Evolutionary conservation across 2,113 vertebrate species (phyloP).

Genomic region (Barnardius zonarius): DNA sequence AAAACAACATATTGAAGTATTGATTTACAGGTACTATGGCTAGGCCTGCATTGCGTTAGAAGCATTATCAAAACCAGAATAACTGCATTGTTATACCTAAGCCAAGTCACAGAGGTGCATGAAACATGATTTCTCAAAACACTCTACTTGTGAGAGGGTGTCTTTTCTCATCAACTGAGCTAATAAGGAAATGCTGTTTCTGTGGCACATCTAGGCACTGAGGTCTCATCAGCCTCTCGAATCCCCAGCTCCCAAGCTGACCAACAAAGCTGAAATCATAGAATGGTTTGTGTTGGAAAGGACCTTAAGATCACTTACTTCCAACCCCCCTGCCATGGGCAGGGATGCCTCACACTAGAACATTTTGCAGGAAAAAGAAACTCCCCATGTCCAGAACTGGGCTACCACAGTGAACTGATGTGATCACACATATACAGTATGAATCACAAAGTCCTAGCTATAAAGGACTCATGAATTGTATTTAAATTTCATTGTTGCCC

Average conservation of each 20-base stretch:
- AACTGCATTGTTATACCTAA: background rate
- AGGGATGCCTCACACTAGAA: background rate
- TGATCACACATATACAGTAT: rapidly evolving
- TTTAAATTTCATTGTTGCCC: background rate
- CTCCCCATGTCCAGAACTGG: background rate
- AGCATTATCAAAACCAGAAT: background rate
- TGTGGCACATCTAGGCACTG: background rate
- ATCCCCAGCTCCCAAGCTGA: background rate
- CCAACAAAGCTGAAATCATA: background rate
- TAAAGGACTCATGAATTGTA: background rate
- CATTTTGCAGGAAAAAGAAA: background rate
- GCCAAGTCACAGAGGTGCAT: background rate
- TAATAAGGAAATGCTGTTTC: background rate
- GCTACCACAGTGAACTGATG: background rate
- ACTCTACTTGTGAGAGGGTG: background rate
- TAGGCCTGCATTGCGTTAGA: background rate
- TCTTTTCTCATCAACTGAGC: background rate
- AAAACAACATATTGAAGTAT: conserved; percentile 26
- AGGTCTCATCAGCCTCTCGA: background rate
- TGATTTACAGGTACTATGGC: background rate
- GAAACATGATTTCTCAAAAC: background rate
- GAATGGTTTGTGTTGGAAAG: background rate
- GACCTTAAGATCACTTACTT: background rate
- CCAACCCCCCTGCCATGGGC: background rate
- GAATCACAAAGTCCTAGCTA: background rate